Base-by-base conservation (phyloP, 2,888 invertebrate genomes). In the Chydorus sphaericus region DNA sequence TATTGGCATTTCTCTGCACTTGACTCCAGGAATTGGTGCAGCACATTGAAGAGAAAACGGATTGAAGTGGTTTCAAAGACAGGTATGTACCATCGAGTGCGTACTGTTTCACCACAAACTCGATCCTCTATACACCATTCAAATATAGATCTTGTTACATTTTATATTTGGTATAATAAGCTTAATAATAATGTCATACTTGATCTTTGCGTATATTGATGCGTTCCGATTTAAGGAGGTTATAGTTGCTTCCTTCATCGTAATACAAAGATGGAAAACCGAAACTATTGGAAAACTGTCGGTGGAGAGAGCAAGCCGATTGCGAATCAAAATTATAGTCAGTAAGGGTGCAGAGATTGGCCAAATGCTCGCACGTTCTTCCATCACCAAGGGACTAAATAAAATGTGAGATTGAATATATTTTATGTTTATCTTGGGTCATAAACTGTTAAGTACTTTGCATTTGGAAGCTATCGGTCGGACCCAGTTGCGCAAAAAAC, bases 311-410 rank as follows among this genome's bases (percentile, higher is more conserved):
- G 8, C 52, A 52, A 36, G 52, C 52, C n/a, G 31, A 33, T 5
- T 33, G 31, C 18, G 33, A 33, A 36, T 52, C 52, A 23, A 23
- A 37, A n/a, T 52, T 52, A 26, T 52, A 52, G 31, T 31, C 23
- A n/a, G 36, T 52, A 23, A 36, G 23, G 3, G 26, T 37, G 23
- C 52, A 52, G 14, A 52, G 36, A 23, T 52, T 52, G 33, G 36
- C 20, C 52, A 52, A 33, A 20, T 52, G 52, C 23, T 52, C 33
- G n/a, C 52, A 52, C 10, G 30, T 11, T 36, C 36, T 52, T 36
- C 44, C 44, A 14, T 28, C 44, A 8, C 44, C 44, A 4, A 26
- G 23, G 8, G 7, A 14, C 44, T 44, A 2, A 26, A 44, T 2
- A 44, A 26, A n/a, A 4, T 14, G 10, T 26, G 1, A 39, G 23